These are phyloP conservation scores for Sebastolobus alascanus DNA, from an alignment of 2,797 vertebrate species.

Conservation along the genomic window DNA sequence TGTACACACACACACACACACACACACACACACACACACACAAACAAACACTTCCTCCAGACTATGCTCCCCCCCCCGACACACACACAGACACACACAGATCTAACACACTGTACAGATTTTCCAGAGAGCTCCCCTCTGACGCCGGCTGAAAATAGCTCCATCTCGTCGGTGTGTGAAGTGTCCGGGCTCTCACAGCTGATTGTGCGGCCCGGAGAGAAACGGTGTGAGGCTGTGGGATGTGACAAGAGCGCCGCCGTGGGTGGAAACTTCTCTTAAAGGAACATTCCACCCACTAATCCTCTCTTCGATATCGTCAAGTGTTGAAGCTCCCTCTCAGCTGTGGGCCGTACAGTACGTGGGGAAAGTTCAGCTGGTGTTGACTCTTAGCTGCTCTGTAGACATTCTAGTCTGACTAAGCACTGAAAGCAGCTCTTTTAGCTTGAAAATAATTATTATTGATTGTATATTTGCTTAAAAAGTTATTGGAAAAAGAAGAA, in stretches of 20 bases:
- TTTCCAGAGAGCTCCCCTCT: conserved; percentile 53
- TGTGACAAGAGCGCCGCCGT: conserved; percentile 60
- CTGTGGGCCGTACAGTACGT: conserved; percentile 23
- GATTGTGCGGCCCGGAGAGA: conserved; percentile 52
- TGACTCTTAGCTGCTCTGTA: background rate
- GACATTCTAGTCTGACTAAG: background rate
- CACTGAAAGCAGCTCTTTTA: background rate
- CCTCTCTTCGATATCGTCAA: conserved; percentile 34
- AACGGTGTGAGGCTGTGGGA: conserved; percentile 56
- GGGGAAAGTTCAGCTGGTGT: conserved; percentile 29
- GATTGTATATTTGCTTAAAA: background rate
- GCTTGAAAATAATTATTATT: background rate
- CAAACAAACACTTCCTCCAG: conserved; percentile 2
- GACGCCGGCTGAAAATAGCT: conserved; percentile 71
- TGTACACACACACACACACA: background rate
- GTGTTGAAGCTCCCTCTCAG: conserved; percentile 26
- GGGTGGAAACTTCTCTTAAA: conserved; percentile 65
- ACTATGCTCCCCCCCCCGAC: background rate
- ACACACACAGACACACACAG: conserved; percentile 9
- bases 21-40: background rate
- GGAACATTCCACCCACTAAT: conserved; percentile 61
- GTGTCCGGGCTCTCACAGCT: conserved; percentile 61
- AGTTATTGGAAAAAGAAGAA: background rate
- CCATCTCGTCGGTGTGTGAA: conserved; percentile 56
- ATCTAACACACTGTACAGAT: conserved; percentile 29